These are phyloP conservation scores for Enchytraeus crypticus DNA, from an alignment of 2,888 invertebrate species.

Conservation along the genomic window DNA sequence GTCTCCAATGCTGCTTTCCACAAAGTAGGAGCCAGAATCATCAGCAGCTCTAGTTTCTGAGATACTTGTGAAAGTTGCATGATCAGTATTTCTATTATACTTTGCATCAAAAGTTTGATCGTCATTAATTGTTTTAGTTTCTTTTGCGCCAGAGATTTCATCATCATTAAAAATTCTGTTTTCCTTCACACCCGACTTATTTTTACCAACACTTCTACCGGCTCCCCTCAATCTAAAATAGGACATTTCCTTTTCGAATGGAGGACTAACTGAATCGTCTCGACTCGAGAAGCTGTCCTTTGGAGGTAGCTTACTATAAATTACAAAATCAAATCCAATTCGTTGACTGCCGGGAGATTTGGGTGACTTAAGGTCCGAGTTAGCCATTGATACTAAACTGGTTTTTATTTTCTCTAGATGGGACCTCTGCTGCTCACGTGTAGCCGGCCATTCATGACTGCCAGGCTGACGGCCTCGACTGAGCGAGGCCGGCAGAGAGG, in stretches of 20 bases:
- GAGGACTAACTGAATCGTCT: constrained; percentile 46
- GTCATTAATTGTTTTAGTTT: too few relatives aligned
- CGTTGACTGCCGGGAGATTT: constrained; percentile 7
- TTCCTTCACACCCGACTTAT: too few relatives aligned
- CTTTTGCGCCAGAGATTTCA: too few relatives aligned
- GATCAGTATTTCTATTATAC: too few relatives aligned
- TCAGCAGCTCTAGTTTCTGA: too few relatives aligned
- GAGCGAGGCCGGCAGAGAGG: neutral
- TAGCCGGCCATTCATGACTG: neutral
- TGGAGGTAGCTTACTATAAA: constrained; percentile 33
- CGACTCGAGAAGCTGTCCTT: constrained; percentile 43
- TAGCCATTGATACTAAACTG: constrained; percentile 11
- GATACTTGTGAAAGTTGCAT: too few relatives aligned
- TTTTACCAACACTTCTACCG: too few relatives aligned
- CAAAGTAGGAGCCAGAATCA: too few relatives aligned
- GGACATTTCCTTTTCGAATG: constrained; percentile 21
- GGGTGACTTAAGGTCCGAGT: constrained; percentile 2
- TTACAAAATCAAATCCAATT: constrained; percentile 22
- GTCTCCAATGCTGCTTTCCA: too few relatives aligned
- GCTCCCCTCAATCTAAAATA: too few relatives aligned
- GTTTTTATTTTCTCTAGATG: constrained; percentile 22
- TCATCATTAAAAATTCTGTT: too few relatives aligned
- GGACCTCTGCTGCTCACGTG: constrained; percentile 13
- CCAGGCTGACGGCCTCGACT: neutral
- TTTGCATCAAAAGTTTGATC: too few relatives aligned